phyloP scores from a whole-genome alignment of 2,888 invertebrate species.

The Thelaira solivaga region DNA sequence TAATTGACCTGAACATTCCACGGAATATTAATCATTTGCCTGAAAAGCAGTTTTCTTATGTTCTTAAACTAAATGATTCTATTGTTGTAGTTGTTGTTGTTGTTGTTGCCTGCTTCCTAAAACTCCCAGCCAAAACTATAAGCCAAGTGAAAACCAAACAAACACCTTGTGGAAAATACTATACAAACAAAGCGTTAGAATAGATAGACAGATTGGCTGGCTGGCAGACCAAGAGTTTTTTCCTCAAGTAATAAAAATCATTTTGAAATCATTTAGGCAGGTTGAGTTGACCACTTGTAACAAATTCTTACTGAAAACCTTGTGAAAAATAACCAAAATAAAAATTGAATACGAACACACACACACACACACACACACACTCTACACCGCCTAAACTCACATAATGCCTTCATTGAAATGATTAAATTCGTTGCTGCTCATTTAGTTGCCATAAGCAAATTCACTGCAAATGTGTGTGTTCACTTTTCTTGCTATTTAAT shows the following conservation, averaged over 20 bases:
- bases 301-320: no score
- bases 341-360: neutral
- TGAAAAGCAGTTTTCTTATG: conserved; percentile 64
- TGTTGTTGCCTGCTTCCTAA: conserved; percentile 10
- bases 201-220: neutral
- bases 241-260: conserved; percentile 4
- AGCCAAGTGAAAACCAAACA: neutral
- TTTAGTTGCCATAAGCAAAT: conserved; percentile 61
- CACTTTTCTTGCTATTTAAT: neutral
- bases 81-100: no score
- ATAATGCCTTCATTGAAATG: conserved; percentile 22
- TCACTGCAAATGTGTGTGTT: conserved; percentile 50
- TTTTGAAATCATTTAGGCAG: conserved; percentile 25
- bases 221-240: conserved; percentile 1
- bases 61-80: no score
- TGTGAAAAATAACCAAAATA: no score
- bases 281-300: conserved; percentile 24
- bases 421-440: conserved; percentile 35
- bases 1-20: conserved; percentile 72
- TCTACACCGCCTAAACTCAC: neutral
- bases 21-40: conserved; percentile 74
- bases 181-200: neutral
- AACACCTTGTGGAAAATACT: conserved; percentile 16
- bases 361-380: neutral
- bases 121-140: conserved; percentile 16